Base-by-base conservation (phyloP, 2,797 vertebrate species). In the Brachymystax lenok region DNA sequence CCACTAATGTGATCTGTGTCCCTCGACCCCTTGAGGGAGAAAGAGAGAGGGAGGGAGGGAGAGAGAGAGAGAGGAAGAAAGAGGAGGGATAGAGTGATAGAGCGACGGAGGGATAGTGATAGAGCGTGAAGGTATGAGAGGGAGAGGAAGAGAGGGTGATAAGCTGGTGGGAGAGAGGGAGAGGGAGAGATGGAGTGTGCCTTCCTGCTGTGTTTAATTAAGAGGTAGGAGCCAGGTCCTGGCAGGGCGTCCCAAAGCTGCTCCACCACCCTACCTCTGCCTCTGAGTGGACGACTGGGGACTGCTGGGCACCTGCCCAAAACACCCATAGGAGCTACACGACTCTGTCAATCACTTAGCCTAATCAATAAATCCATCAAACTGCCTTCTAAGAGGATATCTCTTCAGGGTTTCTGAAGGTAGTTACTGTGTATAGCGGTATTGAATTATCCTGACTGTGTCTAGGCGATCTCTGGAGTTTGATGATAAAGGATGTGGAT, bases 1-100 rank as follows among this genome's bases (percentile, higher is more conserved):
- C 77, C 67, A 75, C 84, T 86, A 80, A 88, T 85, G 81, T n/a
- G 74, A 76, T 80, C 86, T 71, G 78, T 88, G 87, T 77, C 83
- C 86, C 85, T 76, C 74, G 74, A 80, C 75, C 81, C 73, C 83
- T 54, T 54, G 83, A 78, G 54, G 33, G 71, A n/a, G 28, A 61
- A 35, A 12, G 30, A 30, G 5, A 10, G 50, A 72, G 51, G 27
- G 70, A 54, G 70, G 74, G 77, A 79, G 83, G 66, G 77, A 69
- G 68, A 35, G 64, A 72, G 77, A 69, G 68, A 35, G 64, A 72
- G 61, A 51, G 24, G 54, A 70, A 24, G 27, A 73, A 74, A 69
- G 52, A 56, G 17, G 27, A 10, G 19, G 24, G 61, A 67, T 3
- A 46, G 28, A 54, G 4, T 51, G 35, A 27, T 14, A 19, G 30